Evolutionary conservation across 2,888 invertebrate genomes (phyloP).

Genomic region (Mechanitis mazaeus): DNA sequence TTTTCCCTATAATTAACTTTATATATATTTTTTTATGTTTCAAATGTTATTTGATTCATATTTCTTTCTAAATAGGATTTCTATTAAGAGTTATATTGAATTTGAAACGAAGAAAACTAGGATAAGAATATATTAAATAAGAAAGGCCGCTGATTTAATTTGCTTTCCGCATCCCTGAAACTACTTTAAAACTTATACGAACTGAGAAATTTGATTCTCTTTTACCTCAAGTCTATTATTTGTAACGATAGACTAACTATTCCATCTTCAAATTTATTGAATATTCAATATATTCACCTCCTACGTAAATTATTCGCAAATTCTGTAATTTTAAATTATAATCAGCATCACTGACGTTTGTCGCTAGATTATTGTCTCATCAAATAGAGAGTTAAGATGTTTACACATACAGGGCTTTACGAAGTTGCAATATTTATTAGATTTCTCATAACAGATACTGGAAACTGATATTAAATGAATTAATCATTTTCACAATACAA

Average conservation of each 20-base stretch:
- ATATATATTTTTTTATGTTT: no score
- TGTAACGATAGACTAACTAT: neutral
- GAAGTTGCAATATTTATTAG: conserved; percentile 64
- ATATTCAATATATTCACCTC: conserved; percentile 13
- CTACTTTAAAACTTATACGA: no score
- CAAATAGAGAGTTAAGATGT: conserved; percentile 25
- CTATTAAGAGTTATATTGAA: no score
- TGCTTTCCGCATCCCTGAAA: no score
- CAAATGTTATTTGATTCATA: no score
- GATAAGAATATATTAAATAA: no score
- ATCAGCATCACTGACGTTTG: conserved; percentile 43
- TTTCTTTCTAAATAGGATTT: no score
- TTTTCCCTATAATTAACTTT: no score
- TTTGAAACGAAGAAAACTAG: no score
- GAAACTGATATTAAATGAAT: conserved; percentile 52
- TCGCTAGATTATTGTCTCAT: conserved; percentile 24
- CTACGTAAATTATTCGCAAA: conserved; percentile 29
- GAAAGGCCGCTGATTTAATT: no score
- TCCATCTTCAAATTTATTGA: conserved; percentile 13
- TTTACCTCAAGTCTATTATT: neutral
- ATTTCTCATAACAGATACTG: conserved; percentile 61
- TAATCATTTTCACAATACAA: neutral
- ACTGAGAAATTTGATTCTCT: neutral
- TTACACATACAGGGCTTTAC: conserved; percentile 24
- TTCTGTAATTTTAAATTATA: conserved; percentile 45